phyloP scores from a whole-genome alignment of 2,113 vertebrate species.

The Pachycephala philippinensis region DNA sequence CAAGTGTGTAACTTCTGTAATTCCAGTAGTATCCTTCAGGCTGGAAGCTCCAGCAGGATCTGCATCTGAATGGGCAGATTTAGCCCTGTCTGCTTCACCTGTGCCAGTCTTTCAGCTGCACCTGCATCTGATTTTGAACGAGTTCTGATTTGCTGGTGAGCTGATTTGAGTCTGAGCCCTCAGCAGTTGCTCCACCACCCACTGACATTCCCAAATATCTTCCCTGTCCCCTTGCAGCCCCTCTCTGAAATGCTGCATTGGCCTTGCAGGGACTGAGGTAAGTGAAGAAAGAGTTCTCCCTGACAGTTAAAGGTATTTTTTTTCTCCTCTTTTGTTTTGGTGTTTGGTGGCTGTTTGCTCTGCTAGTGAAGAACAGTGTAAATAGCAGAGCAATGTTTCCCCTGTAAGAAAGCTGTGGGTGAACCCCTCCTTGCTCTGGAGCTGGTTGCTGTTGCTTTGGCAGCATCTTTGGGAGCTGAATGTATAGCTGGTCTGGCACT shows the following conservation, averaged over 20 bases:
- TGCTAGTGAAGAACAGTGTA: not conserved
- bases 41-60: not conserved
- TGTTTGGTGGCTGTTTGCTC: not conserved
- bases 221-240: fast-evolving
- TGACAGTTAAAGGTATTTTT: not conserved
- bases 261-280: not conserved
- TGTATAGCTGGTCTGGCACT: not conserved
- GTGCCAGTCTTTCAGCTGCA: not conserved
- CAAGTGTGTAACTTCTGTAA: not conserved
- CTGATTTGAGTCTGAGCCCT: not conserved
- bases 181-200: fast-evolving
- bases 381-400: not conserved
- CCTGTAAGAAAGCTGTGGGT: not conserved
- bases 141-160: not conserved
- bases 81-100: not conserved
- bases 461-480: not conserved
- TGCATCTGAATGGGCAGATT: not conserved
- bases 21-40: not conserved
- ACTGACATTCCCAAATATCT: fast-evolving
- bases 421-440: not conserved
- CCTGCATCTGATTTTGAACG: not conserved
- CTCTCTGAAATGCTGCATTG: fast-evolving
- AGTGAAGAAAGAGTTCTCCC: not conserved
- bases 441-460: not conserved
- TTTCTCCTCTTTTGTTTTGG: fast-evolving